Conservation (phyloP, 1,140 invertebrate species). For the Neomicropteryx cornuta region DNA sequence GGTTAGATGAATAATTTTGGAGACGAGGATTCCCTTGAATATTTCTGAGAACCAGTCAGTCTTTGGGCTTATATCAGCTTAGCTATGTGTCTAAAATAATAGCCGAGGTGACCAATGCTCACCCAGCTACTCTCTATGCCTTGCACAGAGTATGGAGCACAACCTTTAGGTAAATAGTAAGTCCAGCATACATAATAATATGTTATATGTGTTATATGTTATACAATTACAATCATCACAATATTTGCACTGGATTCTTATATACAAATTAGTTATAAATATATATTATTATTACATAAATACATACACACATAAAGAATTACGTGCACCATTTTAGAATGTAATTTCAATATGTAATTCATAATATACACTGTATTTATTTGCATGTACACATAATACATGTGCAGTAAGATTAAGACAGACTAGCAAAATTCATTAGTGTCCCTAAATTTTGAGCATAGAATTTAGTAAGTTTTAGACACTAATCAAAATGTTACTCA, state of each 20-base stretch:
- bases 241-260: too few relatives aligned
- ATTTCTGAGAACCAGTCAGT: constrained; percentile 10
- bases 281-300: constrained; percentile 7
- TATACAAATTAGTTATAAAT: constrained; percentile 3
- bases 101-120: too few relatives aligned
- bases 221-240: too few relatives aligned
- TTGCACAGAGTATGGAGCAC: constrained; percentile 14
- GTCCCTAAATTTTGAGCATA: constrained; percentile 18
- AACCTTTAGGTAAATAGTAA: too few relatives aligned
- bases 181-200: too few relatives aligned
- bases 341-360: background rate
- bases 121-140: too few relatives aligned
- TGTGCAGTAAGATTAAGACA: constrained; percentile 8
- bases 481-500: too few relatives aligned
- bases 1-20: constrained; percentile 3
- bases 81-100: too few relatives aligned
- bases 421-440: constrained; percentile 12
- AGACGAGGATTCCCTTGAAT: constrained; percentile 6
- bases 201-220: too few relatives aligned
- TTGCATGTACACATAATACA: constrained; percentile 5
- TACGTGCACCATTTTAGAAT: constrained; percentile 1
- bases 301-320: constrained; percentile 5
- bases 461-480: constrained; percentile 16
- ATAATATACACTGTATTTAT: background rate
- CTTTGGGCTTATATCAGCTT: constrained; percentile 10